Base-by-base conservation (phyloP, 2,797 vertebrate genomes). In the Danio albolineatus region DNA sequence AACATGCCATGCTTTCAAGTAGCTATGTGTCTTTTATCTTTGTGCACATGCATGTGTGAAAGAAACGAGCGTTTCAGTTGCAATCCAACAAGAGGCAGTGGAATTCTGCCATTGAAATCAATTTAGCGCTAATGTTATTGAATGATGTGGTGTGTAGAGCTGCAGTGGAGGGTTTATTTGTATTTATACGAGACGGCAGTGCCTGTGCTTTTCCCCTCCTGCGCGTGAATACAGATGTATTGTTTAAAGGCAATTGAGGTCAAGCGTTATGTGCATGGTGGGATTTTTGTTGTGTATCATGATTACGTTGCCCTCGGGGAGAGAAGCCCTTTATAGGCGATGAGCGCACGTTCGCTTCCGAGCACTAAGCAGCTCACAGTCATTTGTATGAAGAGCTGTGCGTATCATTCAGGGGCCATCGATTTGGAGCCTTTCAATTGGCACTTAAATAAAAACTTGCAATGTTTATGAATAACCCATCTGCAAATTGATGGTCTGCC, bases 401-500 rank as follows among this genome's bases (percentile, higher is more conserved):
- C 56, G 44, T 82, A 77, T 67, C 70, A 44, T 74, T 82, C 71
- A 79, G 65, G 19, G 41, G 41, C 74, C 61, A 83, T 81, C 77
- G 78, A 81, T 82, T 28, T 81, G 57, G 73, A 78, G 81, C 70
- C 72, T 49, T 77, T 80, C 71, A 75, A 64, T 83, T 82, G 82
- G 81, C 78, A 82, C 82, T 86, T 79, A 51, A 80, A 74, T 69
- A 70, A 86, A 84, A 80, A 78, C 66, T 69, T 72, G 75, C 57
- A 28, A 54, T 83, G 80, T 80, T 82, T 84, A 84, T 84, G 79
- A 82, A 86, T 84, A 84, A 82, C 80, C 66, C 78, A 79, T 84
- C 79, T 83, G 83, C 72, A 86, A 80, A 84, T 82, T 82, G 82
- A 80, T 86, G 72, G 74, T 78, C 83, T 81, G 82, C 80, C 85